These are phyloP conservation scores for Pangasius djambal DNA, from an alignment of 2,797 vertebrate genomes.

Conservation along the genomic window DNA sequence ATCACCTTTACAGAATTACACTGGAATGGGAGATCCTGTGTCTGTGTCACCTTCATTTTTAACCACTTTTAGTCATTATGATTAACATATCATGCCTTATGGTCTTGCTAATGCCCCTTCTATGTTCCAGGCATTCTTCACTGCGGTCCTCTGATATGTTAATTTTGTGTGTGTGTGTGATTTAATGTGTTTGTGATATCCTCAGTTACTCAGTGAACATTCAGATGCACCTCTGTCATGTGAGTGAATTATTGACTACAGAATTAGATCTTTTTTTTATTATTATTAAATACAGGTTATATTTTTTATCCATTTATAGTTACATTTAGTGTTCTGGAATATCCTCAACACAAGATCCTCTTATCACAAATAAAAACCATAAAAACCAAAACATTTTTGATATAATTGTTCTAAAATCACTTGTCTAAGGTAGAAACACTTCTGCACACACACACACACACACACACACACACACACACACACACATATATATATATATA, in stretches of 20 bases:
- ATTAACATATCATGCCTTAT: neutral
- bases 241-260: neutral
- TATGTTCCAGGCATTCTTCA: neutral
- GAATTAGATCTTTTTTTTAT: neutral
- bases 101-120: neutral
- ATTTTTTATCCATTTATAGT: neutral
- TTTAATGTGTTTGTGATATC: neutral
- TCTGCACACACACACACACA: too few species aligned
- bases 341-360: neutral
- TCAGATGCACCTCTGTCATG: neutral
- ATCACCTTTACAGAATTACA: neutral
- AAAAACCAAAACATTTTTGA: neutral
- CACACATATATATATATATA: too few species aligned
- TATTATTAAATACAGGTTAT: neutral
- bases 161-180: neutral
- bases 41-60: neutral
- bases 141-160: too few species aligned
- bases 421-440: neutral
- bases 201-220: neutral
- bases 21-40: neutral
- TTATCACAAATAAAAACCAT: neutral
- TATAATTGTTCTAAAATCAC: neutral
- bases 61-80: neutral
- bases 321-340: neutral
- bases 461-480: too few species aligned